phyloP scores from a whole-genome alignment of 2,113 vertebrate genomes.

The Corythoichthys haematopterus region DNA sequence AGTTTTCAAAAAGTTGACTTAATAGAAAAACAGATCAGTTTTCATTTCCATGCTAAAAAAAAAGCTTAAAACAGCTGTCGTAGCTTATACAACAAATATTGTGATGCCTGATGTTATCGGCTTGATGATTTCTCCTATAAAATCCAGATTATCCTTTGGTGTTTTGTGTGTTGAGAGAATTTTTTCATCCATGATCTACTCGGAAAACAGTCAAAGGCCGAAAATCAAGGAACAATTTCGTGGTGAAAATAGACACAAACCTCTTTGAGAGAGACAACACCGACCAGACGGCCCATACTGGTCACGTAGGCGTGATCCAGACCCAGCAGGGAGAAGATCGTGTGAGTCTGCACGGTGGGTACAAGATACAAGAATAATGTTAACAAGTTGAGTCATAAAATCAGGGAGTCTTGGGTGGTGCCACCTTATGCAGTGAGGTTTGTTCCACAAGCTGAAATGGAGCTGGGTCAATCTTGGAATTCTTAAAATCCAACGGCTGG shows the following conservation, averaged over 20 bases:
- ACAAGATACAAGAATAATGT: slow-evolving; percentile 11
- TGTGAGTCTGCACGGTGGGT: slow-evolving; percentile 81
- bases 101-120: too few species aligned
- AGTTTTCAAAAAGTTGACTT: too few species aligned
- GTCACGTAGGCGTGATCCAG: slow-evolving; percentile 96
- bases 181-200: too few species aligned
- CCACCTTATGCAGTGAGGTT: slow-evolving; percentile 93
- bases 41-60: too few species aligned
- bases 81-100: too few species aligned
- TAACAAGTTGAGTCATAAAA: slow-evolving; percentile 22
- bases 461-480: slow-evolving; percentile 93
- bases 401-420: slow-evolving; percentile 7
- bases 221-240: too few species aligned
- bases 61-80: too few species aligned
- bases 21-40: too few species aligned
- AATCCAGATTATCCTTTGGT: too few species aligned
- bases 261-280: slow-evolving; percentile 94
- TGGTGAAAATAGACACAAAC: slow-evolving; percentile 59
- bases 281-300: slow-evolving; percentile 91
- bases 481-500: slow-evolving; percentile 87
- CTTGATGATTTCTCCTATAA: too few species aligned
- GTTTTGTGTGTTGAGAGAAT: too few species aligned
- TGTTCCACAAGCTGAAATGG: slow-evolving; percentile 96
- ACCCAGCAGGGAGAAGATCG: slow-evolving; percentile 93
- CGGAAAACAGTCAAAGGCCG: too few species aligned